Evolutionary conservation across 2,113 vertebrate species (phyloP).

Genomic region (Galemys pyrenaicus): DNA sequence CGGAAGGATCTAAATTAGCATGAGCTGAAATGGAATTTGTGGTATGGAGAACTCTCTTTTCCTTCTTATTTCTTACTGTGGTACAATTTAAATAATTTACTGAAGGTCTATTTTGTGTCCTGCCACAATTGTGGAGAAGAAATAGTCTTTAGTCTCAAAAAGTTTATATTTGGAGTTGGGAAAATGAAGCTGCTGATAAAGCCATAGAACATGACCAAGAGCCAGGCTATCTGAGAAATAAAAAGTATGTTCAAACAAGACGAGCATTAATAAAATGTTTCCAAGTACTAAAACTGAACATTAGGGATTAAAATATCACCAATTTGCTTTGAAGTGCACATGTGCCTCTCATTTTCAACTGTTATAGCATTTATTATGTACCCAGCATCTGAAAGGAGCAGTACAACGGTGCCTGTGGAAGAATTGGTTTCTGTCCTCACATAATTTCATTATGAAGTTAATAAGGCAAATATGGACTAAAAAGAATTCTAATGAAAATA

Average conservation of each 20-base stretch:
- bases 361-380: conserved; percentile 10
- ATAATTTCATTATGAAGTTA: conserved; percentile 33
- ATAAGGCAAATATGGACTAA: conserved; percentile 1
- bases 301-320: conserved; percentile 51
- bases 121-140: conserved; percentile 43
- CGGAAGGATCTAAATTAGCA: conserved; percentile 15
- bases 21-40: conserved; percentile 36
- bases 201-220: neutral
- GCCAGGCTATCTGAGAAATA: conserved; percentile 38
- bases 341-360: conserved; percentile 46
- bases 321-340: conserved; percentile 25
- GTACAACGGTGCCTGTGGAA: neutral
- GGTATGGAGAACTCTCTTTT: neutral
- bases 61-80: conserved; percentile 30
- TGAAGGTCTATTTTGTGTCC: conserved; percentile 42
- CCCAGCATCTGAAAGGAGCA: neutral
- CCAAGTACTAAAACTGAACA: conserved; percentile 44
- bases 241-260: conserved; percentile 43
- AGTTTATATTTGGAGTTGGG: conserved; percentile 34
- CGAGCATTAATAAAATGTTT: neutral
- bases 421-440: neutral
- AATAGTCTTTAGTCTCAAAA: conserved; percentile 48
- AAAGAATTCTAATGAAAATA: conserved; percentile 48
- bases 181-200: conserved; percentile 59
- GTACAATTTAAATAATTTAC: conserved; percentile 48